phyloP scores from a whole-genome alignment of 2,888 invertebrate species.

The Hedychridium roseum region DNA sequence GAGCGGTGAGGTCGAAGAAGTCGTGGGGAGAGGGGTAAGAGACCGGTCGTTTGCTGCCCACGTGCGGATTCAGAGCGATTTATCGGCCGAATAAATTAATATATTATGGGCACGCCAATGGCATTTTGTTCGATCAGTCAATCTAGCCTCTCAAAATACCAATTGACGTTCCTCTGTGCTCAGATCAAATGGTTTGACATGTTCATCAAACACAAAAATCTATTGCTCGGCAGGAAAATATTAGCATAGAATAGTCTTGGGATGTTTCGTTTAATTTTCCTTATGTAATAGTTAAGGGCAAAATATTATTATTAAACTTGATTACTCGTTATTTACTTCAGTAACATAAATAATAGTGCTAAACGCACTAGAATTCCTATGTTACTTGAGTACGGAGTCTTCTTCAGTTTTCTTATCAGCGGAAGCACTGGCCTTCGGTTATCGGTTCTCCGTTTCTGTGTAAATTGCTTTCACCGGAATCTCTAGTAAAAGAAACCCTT shows the following conservation, averaged over 20 bases:
- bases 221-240: too few species aligned
- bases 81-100: slow-evolving; percentile 48
- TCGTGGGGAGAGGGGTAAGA: slow-evolving; percentile 4
- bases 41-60: slow-evolving; percentile 34
- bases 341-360: too few species aligned
- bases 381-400: too few species aligned
- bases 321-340: too few species aligned
- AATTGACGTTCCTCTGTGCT: slow-evolving; percentile 1
- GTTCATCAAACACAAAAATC: too few species aligned
- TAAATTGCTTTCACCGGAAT: slow-evolving; percentile 9
- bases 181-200: too few species aligned
- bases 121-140: slow-evolving; percentile 25
- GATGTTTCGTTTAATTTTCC: too few species aligned
- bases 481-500: slow-evolving; percentile 1
- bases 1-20: neutral
- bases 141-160: slow-evolving; percentile 10
- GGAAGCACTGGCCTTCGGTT: slow-evolving; percentile 31
- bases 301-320: too few species aligned
- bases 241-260: too few species aligned
- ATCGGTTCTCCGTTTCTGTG: slow-evolving; percentile 22
- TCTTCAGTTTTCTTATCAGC: too few species aligned
- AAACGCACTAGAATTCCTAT: too few species aligned
- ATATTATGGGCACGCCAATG: slow-evolving; percentile 31
- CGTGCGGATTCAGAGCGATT: slow-evolving; percentile 43
- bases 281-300: too few species aligned